A percentile compares a stretch with the other conserved stretches of the same genome.
Conservation (phyloP, 2,113 vertebrate species). For the Anarrhichthys ocellatus region DNA sequence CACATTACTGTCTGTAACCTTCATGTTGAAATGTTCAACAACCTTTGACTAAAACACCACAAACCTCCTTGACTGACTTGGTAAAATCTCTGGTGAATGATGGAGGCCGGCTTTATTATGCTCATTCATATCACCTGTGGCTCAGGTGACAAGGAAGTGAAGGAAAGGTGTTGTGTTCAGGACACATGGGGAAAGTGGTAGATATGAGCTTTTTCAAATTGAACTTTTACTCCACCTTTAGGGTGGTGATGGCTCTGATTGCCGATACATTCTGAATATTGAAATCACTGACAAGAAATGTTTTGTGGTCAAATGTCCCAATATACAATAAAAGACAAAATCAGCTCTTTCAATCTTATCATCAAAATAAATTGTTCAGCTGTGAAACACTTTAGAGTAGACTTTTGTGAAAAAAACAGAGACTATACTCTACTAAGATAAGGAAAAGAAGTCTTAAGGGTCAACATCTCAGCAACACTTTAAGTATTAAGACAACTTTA, state of each 20-base stretch:
- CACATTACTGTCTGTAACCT: constrained; percentile 69
- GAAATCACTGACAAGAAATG: neutral
- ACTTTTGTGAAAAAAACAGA: neutral
- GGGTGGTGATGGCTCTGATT: neutral
- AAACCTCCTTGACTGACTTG: neutral
- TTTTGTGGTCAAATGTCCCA: neutral
- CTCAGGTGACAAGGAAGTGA: constrained; percentile 21
- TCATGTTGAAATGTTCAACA: constrained; percentile 51
- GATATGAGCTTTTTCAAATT: neutral
- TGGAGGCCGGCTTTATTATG: constrained; percentile 8
- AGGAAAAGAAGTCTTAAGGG: neutral
- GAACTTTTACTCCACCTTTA: neutral
- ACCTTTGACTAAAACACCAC: neutral
- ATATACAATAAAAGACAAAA: neutral
- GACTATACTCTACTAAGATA: neutral
- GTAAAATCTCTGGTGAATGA: neutral
- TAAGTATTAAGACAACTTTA: neutral
- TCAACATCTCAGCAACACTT: neutral
- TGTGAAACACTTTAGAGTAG: neutral
- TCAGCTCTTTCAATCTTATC: neutral
- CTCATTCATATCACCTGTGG: constrained; percentile 58
- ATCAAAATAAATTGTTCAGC: neutral
- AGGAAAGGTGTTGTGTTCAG: constrained; percentile 51
- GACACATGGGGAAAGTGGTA: constrained; percentile 17
- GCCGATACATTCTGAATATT: neutral